Conservation (phyloP, 2,113 vertebrate genomes). For the Talpa occidentalis region DNA sequence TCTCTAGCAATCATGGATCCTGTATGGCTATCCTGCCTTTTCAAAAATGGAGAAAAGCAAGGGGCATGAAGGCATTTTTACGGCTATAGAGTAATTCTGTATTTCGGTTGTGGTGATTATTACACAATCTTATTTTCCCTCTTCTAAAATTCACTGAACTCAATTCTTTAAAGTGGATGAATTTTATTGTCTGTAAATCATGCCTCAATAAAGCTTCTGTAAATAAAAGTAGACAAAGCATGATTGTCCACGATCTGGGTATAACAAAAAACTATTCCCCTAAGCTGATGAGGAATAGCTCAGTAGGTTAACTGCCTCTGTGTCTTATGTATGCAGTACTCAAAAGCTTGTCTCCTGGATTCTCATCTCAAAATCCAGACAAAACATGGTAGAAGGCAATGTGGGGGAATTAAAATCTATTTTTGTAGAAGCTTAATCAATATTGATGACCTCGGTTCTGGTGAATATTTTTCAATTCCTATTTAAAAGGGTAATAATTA, state of each 20-base stretch:
- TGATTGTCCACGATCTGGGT: too few relatives aligned
- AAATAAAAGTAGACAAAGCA: background rate
- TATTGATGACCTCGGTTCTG: background rate
- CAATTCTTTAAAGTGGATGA: background rate
- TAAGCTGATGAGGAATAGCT: background rate
- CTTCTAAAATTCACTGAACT: background rate
- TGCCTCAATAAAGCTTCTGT: background rate
- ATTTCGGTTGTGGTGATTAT: background rate
- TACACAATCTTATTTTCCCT: background rate
- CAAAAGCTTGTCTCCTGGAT: background rate
- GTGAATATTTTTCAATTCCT: background rate
- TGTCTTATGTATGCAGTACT: fast-evolving
- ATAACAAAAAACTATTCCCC: fast-evolving
- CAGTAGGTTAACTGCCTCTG: fast-evolving
- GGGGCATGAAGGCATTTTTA: fast-evolving
- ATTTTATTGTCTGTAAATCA: background rate
- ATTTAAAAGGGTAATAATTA: background rate
- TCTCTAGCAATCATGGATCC: too few relatives aligned
- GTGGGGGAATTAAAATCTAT: background rate
- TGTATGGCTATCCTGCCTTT: background rate
- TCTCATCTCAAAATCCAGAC: background rate
- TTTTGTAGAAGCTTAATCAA: background rate
- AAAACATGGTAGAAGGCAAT: background rate
- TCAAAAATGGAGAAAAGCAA: background rate
- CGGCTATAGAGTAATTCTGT: background rate